Conservation (phyloP, 2,888 invertebrate species). For the Stramonita haemastoma region DNA sequence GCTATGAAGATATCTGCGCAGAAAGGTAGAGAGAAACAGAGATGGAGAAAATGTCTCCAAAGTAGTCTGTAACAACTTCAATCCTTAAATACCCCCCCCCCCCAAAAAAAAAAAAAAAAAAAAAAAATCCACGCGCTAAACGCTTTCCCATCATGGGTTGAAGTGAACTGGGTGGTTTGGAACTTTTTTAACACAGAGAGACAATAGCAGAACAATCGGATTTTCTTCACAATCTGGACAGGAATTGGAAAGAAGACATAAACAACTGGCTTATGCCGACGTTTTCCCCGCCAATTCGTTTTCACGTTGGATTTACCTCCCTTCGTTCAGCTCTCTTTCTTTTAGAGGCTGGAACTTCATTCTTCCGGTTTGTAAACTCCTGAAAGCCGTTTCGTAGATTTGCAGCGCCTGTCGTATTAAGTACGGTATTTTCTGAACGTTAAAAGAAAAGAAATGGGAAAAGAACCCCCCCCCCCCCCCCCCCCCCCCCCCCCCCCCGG, state of each 20-base stretch:
- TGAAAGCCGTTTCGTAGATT: too few relatives aligned
- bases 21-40: not conserved
- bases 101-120: not conserved
- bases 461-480: too few relatives aligned
- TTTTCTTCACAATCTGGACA: not conserved
- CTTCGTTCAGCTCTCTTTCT: too few relatives aligned
- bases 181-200: not conserved
- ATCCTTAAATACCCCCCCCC: not conserved
- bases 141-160: not conserved
- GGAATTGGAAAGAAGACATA: not conserved
- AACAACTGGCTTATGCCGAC: not conserved
- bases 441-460: too few relatives aligned
- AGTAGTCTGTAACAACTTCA: not conserved
- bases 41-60: not conserved
- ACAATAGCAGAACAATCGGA: not conserved
- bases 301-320: not conserved
- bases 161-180: not conserved
- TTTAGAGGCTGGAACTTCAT: too few relatives aligned
- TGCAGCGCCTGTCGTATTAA: too few relatives aligned
- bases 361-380: too few relatives aligned
- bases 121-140: not conserved
- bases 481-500: too few relatives aligned
- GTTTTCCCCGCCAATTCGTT: not conserved
- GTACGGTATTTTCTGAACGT: too few relatives aligned
- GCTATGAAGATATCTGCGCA: not conserved